Conservation (phyloP, 2,888 invertebrate species). For the Melanchra persicariae region DNA sequence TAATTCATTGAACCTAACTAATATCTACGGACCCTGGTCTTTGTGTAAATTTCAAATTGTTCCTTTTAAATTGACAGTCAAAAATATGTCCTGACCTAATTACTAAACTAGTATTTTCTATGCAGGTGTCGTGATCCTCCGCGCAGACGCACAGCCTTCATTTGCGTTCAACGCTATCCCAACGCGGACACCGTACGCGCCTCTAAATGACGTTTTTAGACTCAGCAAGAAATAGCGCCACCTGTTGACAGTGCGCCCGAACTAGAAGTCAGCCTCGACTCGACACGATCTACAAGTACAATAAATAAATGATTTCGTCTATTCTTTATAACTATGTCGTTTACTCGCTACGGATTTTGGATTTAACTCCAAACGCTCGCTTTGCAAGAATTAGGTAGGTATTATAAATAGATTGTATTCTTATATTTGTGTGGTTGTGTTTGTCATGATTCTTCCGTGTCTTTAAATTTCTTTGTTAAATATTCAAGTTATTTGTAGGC, state of each 20-base stretch:
- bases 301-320: conserved; percentile 71
- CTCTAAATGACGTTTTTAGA: conserved; percentile 88
- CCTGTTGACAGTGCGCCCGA: conserved; percentile 61
- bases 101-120: conserved; percentile 18
- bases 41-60: not conserved
- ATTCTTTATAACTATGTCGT: conserved; percentile 57
- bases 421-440: conserved; percentile 52
- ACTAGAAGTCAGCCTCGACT: conserved; percentile 64
- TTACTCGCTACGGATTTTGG: conserved; percentile 58
- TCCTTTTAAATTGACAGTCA: not conserved
- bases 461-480: conserved; percentile 42
- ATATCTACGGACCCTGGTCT: not conserved
- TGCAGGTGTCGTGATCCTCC: conserved; percentile 94
- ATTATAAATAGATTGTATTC: conserved; percentile 37
- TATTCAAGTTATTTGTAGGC: conserved; percentile 38
- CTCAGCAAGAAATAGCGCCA: conserved; percentile 80
- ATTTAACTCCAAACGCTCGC: conserved; percentile 33
- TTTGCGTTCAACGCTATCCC: conserved; percentile 87
- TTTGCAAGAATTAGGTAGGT: conserved; percentile 35
- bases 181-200: conserved; percentile 87
- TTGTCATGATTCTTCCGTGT: conserved; percentile 31
- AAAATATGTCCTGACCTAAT: not conserved
- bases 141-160: conserved; percentile 94
- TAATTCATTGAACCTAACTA: too few relatives aligned
- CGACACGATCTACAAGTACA: conserved; percentile 79